phyloP scores from a whole-genome alignment of 2,113 vertebrate genomes.

The Capreolus pygargus region DNA sequence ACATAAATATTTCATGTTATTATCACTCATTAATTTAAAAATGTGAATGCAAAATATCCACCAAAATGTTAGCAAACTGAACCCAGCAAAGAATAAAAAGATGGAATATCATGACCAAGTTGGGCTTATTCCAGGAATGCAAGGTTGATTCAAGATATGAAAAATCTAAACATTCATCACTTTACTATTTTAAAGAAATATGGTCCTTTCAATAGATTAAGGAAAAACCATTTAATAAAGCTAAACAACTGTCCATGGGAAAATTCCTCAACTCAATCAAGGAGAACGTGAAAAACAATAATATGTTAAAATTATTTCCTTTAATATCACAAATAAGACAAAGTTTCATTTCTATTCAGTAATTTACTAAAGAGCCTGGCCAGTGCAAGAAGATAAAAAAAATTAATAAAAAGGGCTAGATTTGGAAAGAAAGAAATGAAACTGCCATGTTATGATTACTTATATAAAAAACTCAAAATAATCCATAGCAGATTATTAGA shows the following conservation, averaged over 20 bases:
- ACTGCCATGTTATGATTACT: not conserved
- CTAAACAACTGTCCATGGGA: not conserved
- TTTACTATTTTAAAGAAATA: not conserved
- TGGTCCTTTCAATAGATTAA: not conserved
- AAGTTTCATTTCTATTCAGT: not conserved
- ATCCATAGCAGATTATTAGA: not conserved
- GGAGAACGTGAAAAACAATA: not conserved
- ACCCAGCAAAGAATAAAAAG: not conserved
- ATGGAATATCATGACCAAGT: not conserved
- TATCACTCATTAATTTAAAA: not conserved
- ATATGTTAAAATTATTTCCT: not conserved
- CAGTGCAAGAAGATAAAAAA: not conserved
- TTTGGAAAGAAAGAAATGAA: conserved; percentile 11
- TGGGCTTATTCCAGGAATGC: not conserved
- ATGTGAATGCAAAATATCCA: not conserved
- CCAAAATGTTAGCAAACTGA: not conserved
- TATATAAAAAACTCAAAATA: not conserved
- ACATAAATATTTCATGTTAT: conserved; percentile 5
- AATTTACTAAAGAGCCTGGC: not conserved
- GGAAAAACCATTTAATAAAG: not conserved
- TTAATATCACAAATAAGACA: not conserved
- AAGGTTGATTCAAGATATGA: not conserved
- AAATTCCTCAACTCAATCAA: not conserved
- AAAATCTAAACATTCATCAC: not conserved
- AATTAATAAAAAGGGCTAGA: not conserved